Percentiles rank a stretch among this genome's conserved stretches.
These are phyloP conservation scores for Ligdia adustata DNA, from an alignment of 2,888 invertebrate species.

Conservation along the genomic window DNA sequence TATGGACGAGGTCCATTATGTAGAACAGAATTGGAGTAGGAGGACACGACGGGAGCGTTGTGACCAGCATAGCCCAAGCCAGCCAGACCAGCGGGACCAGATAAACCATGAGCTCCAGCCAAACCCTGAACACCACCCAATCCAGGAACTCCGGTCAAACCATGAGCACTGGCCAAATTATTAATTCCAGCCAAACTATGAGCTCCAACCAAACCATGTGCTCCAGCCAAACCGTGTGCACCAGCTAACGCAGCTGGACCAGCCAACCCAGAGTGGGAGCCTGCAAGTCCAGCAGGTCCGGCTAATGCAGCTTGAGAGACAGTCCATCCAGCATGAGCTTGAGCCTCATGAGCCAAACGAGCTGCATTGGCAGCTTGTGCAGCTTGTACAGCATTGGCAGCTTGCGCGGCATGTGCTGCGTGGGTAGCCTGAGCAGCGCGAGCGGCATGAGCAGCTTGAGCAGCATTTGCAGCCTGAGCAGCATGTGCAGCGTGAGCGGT, in stretches of 20 bases:
- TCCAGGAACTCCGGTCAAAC: slow-evolving; percentile 16
- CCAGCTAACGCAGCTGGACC: slow-evolving; percentile 21
- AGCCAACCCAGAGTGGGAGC: slow-evolving; percentile 22
- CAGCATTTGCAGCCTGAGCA: slow-evolving; percentile 32
- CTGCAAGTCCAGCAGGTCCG: slow-evolving; percentile 18
- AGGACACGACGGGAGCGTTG: slow-evolving; percentile 32
- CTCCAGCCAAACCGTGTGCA: slow-evolving; percentile 17
- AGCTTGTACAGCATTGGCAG: slow-evolving; percentile 23
- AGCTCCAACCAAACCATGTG: slow-evolving; percentile 21
- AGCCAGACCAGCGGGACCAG: slow-evolving; percentile 23
- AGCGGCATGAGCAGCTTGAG: slow-evolving; percentile 31
- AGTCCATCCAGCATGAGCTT: slow-evolving; percentile 25
- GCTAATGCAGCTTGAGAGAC: slow-evolving; percentile 19
- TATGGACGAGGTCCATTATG: slow-evolving; percentile 36
- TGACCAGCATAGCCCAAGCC: slow-evolving; percentile 18
- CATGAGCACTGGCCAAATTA: slow-evolving; percentile 23
- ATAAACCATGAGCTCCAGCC: slow-evolving; percentile 23
- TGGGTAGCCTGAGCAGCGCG: slow-evolving; percentile 28
- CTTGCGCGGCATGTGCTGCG: slow-evolving; percentile 26
- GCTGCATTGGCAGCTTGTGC: slow-evolving; percentile 30
- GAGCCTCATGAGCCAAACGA: slow-evolving; percentile 29
- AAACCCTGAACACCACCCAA: slow-evolving; percentile 5
- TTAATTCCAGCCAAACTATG: slow-evolving; percentile 19
- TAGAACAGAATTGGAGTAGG: slow-evolving; percentile 34
- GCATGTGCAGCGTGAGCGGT: slow-evolving; percentile 32